Evolutionary conservation across 2,888 invertebrate species (phyloP), one percentile per base, ranked within the genome.

Genomic region (Didymodactylos carnosus): DNA sequence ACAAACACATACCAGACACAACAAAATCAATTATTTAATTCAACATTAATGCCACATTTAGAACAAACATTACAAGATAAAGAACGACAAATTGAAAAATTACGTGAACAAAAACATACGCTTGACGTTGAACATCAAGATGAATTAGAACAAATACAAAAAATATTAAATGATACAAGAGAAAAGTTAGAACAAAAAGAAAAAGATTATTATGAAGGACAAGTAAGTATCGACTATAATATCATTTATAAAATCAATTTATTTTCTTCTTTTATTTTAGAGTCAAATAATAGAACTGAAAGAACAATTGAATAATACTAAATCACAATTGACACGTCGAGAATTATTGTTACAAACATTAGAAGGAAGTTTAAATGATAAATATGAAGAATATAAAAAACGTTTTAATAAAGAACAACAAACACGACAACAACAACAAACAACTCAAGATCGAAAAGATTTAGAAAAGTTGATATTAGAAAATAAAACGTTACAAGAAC

Each of bases 31-130:
- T 92, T 84, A 89, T 83, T 91, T 76, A 91, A 91, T 14, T 94
- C 94, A 86, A 93, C 92, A 72, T 92, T 94, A 3, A 86, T 94
- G 73, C 90, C 91, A 72, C 91, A 91, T 77, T 87, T 95, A 53
- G 94, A 95, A 86, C 94, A 94, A 85, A 92, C 92, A 19, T 91
- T 95, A 79, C 90, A 90, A 71, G 95, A 95, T 82, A 94, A 94
- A 85, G 95, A 97, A 80, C 93, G 93, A 83, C 95, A 95, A 86
- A 94, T 98, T 86, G 89, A 90, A 78, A 94, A 80, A 82, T 82
- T 73, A 29, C 41, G 43, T n/a, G 23, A 41, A 23, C 73, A 71
- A 73, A 70, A 43, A 49, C 70, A 73, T 69, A 51, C 73, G 35
- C n/a, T 46, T n/a, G 73, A 70, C 23, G 23, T 40, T 23, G 73